These are phyloP conservation scores for Strongylocentrotus purpuratus DNA, from an alignment of 35 echinoderm and acorn worm species.

Conservation along the genomic window DNA sequence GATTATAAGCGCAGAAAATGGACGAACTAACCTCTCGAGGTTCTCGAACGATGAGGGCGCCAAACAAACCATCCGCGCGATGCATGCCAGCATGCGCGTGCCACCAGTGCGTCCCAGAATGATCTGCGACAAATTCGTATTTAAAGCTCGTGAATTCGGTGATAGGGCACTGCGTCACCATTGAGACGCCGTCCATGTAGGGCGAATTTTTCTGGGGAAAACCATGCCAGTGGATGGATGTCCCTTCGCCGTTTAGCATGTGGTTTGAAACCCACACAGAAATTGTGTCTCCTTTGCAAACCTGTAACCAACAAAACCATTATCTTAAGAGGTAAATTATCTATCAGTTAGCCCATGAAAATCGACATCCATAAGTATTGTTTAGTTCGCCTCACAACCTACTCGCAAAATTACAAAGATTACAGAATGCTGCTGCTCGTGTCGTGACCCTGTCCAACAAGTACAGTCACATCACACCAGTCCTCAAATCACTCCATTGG, in stretches of 20 bases:
- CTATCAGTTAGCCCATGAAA: too few relatives aligned
- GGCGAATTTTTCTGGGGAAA: conserved; percentile 38
- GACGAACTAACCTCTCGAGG: conserved; percentile 30
- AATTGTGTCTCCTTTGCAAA: conserved; percentile 71
- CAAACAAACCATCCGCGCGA: conserved; percentile 82
- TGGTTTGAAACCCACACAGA: conserved; percentile 56
- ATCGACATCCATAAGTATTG: too few relatives aligned
- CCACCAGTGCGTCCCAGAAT: conserved; percentile 53
- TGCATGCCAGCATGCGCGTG: conserved; percentile 78
- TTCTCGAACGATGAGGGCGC: conserved; percentile 79
- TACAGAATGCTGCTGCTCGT: too few relatives aligned
- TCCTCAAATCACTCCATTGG: too few relatives aligned
- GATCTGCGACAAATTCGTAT: conserved; percentile 53
- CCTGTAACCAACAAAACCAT: conserved; percentile 47
- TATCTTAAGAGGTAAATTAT: background rate
- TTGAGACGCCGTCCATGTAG: conserved; percentile 72
- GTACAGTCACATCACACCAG: too few relatives aligned
- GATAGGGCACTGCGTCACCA: conserved; percentile 85
- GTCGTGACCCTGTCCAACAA: too few relatives aligned
- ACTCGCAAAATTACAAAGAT: too few relatives aligned
- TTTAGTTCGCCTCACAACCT: too few relatives aligned
- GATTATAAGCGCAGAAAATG: too few relatives aligned
- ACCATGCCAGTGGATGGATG: conserved; percentile 78
- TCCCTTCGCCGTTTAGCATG: conserved; percentile 57
- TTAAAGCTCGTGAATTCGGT: conserved; percentile 43